phyloP scores from a whole-genome alignment of 92 coral and sea anemone genomes.

The Virgularia gustaviana region DNA sequence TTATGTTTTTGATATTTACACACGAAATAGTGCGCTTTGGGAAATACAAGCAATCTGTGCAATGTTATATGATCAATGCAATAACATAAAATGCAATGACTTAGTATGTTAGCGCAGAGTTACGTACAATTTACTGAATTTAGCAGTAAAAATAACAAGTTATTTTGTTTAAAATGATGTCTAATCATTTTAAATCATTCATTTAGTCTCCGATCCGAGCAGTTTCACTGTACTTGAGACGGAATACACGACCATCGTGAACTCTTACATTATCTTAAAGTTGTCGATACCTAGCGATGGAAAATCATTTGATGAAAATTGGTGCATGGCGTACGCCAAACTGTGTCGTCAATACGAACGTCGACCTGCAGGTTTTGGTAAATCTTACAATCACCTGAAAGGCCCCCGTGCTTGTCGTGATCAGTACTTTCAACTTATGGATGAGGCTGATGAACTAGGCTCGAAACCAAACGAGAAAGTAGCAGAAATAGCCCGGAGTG shows the following conservation, averaged over 20 bases:
- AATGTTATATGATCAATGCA: no score
- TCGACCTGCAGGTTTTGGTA: constrained; percentile 49
- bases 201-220: not conserved
- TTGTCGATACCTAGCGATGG: constrained; percentile 49
- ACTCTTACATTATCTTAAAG: constrained; percentile 40
- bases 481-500: constrained; percentile 44
- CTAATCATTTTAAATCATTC: not conserved
- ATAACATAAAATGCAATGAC: no score
- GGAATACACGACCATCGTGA: not conserved
- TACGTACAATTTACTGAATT: not conserved
- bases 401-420: constrained; percentile 34
- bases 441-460: constrained; percentile 36
- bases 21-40: no score
- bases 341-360: constrained; percentile 37
- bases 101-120: not conserved
- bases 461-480: constrained; percentile 37
- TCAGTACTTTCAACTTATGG: constrained; percentile 38
- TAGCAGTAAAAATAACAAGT: no score
- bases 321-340: constrained; percentile 57
- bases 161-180: no score
- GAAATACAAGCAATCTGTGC: no score
- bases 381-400: not conserved
- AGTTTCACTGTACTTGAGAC: not conserved
- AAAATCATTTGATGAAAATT: constrained; percentile 46
- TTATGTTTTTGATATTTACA: no score